These are phyloP conservation scores for Cistogaster globosa DNA, from an alignment of 2,888 invertebrate genomes.

Conservation along the genomic window DNA sequence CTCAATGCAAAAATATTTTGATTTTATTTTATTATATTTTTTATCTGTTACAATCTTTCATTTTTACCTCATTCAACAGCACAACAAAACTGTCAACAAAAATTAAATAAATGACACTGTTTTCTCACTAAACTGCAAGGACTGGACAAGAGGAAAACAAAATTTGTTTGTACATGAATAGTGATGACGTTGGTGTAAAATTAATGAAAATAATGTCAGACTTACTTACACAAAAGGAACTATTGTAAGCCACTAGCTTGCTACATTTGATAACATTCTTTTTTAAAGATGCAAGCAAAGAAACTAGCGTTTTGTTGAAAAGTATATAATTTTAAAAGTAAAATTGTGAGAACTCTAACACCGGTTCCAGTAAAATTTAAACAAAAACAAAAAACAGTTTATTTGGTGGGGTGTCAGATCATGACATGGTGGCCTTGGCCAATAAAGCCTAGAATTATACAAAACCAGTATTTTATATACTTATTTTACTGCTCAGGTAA, in stretches of 20 bases:
- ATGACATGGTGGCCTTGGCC: too few relatives aligned
- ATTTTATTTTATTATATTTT: conserved; percentile 36
- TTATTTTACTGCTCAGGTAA: too few relatives aligned
- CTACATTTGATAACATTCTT: neutral
- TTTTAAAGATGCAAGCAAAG: too few relatives aligned
- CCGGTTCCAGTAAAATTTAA: too few relatives aligned
- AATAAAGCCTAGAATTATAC: too few relatives aligned
- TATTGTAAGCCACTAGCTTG: conserved; percentile 14
- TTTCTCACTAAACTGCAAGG: conserved; percentile 40
- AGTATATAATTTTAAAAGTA: too few relatives aligned
- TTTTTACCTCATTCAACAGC: conserved; percentile 52
- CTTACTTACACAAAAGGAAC: neutral
- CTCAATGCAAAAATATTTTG: neutral
- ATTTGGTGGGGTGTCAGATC: too few relatives aligned
- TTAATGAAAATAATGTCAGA: conserved; percentile 24
- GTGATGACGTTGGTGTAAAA: neutral
- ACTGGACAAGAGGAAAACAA: neutral
- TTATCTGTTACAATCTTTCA: conserved; percentile 39
- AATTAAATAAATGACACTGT: conserved; percentile 68
- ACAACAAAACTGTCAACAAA: conserved; percentile 66
- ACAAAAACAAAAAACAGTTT: too few relatives aligned
- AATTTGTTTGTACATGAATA: conserved; percentile 5
- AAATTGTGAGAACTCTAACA: too few relatives aligned
- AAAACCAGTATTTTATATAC: too few relatives aligned
- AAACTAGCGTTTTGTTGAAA: too few relatives aligned